Percentiles rank a stretch among this genome's conserved stretches.
Conservation (phyloP, 2,797 vertebrate genomes). For the Xiphophorus birchmanni region DNA sequence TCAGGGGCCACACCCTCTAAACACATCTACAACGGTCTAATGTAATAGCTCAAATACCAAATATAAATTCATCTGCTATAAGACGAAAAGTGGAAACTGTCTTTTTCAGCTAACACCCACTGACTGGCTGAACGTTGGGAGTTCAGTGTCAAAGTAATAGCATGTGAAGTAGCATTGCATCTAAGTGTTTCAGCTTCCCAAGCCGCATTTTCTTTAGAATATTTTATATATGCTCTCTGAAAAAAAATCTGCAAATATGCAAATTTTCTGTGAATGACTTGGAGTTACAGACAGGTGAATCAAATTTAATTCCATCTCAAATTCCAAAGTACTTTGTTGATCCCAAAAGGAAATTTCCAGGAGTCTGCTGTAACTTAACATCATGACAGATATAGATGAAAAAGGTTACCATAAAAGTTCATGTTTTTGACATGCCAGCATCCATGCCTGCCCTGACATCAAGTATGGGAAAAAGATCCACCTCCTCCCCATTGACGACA, state of each 20-base stretch:
- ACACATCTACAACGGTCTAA: neutral
- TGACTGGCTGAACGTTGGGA: neutral
- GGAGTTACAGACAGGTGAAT: neutral
- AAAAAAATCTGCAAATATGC: neutral
- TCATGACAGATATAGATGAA: neutral
- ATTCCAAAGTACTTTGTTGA: too few relatives aligned
- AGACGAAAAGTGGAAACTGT: neutral
- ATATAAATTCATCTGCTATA: neutral
- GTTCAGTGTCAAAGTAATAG: too few relatives aligned
- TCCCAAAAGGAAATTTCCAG: neutral
- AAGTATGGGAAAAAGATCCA: conserved; percentile 96
- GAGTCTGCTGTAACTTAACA: neutral
- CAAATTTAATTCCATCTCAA: too few relatives aligned
- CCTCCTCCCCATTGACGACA: conserved; percentile 94
- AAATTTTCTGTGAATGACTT: neutral
- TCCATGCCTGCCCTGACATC: conserved; percentile 94
- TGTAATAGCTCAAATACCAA: neutral
- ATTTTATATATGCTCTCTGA: neutral
- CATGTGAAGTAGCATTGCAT: neutral
- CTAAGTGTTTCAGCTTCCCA: too few relatives aligned
- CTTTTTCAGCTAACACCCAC: neutral
- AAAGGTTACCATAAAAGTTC: neutral
- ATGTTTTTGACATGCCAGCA: conserved; percentile 75
- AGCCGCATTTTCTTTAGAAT: neutral
- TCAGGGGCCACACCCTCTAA: neutral